A percentile compares a stretch with the other conserved stretches of the same genome.
phyloP scores from a whole-genome alignment of 2,888 invertebrate species.

The Scaptomyza cyrtandrae region DNA sequence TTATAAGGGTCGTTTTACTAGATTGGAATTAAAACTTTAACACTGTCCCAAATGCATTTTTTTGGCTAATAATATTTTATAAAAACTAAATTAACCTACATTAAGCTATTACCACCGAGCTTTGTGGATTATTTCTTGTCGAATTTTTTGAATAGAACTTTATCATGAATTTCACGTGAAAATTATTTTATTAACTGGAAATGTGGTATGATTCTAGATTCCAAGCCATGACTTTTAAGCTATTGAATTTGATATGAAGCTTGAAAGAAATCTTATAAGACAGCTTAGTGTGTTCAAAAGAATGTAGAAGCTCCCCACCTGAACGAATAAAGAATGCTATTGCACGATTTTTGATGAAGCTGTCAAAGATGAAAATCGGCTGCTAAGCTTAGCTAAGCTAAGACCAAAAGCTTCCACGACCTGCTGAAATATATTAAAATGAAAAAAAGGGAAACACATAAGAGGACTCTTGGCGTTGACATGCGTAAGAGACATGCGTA shows the following conservation, averaged over 20 bases:
- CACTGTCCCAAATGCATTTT: too few relatives aligned
- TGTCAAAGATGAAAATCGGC: slow-evolving; percentile 15
- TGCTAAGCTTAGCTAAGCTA: slow-evolving; percentile 11
- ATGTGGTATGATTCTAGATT: too few relatives aligned
- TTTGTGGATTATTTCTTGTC: neutral
- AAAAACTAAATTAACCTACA: too few relatives aligned
- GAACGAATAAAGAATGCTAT: slow-evolving; percentile 38
- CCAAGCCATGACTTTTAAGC: too few relatives aligned
- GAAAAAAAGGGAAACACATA: neutral
- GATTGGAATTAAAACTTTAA: too few relatives aligned
- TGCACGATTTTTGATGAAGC: slow-evolving; percentile 22
- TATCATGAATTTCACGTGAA: too few relatives aligned
- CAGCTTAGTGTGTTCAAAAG: neutral
- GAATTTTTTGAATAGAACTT: too few relatives aligned
- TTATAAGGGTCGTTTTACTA: neutral
- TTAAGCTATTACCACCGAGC: neutral
- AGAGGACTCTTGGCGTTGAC: slow-evolving; percentile 15
- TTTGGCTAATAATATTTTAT: too few relatives aligned
- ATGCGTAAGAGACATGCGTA: slow-evolving; percentile 14
- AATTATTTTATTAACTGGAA: too few relatives aligned
- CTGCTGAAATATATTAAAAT: slow-evolving; percentile 6
- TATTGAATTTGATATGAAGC: neutral
- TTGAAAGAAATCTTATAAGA: neutral
- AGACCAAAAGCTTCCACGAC: too few relatives aligned
- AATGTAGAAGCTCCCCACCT: neutral